A percentile compares a stretch with the other conserved stretches of the same genome.
Conservation (phyloP, 2,113 vertebrate species). For the Atlantisia rogersi region DNA sequence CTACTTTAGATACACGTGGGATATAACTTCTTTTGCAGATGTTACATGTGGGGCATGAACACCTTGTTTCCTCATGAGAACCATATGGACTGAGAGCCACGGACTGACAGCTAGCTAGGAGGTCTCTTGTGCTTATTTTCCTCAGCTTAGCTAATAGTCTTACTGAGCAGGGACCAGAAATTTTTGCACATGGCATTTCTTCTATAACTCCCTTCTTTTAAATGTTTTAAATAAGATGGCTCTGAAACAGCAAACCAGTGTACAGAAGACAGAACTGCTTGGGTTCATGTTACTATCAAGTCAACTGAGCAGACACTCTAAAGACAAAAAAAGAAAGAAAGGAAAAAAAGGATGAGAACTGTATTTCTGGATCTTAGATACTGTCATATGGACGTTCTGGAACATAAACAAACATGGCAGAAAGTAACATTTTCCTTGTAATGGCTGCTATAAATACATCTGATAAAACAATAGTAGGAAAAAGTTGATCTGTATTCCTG, state of each 20-base stretch:
- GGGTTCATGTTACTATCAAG: not conserved
- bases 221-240: not conserved
- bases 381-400: not conserved
- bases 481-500: slow-evolving; percentile 25
- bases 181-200: not conserved
- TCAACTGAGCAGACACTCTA: not conserved
- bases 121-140: not conserved
- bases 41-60: not conserved
- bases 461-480: slow-evolving; percentile 73
- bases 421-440: slow-evolving; percentile 25
- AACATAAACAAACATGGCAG: slow-evolving; percentile 15
- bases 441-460: slow-evolving; percentile 38
- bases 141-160: not conserved
- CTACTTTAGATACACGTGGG: not conserved
- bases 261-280: not conserved
- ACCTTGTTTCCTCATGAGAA: not conserved
- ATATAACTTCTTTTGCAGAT: not conserved
- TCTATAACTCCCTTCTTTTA: not conserved
- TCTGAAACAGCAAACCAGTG: not conserved
- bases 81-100: not conserved
- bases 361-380: not conserved
- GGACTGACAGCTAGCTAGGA: not conserved
- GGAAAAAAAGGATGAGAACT: not conserved
- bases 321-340: not conserved
- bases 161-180: not conserved